Base-by-base conservation (phyloP, 2,797 vertebrate genomes). In the Otolemur crassicaudatus region DNA sequence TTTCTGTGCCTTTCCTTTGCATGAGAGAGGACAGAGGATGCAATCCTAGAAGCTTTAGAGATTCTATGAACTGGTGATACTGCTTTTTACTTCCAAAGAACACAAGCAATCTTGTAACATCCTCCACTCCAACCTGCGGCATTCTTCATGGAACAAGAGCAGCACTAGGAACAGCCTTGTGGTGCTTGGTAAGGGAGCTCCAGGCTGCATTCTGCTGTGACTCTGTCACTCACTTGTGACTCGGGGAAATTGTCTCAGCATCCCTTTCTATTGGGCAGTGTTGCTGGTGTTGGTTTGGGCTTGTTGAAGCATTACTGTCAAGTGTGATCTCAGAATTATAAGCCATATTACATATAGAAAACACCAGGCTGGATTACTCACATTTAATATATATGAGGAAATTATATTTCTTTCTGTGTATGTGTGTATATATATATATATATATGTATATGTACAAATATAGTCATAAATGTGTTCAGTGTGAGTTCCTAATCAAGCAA, bases 401-500 rank as follows among this genome's bases (percentile, higher is more conserved):
- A 53, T 53, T 16, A 5, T 53, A 53, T 53, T 13, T 49, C 49
- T 49, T 49, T 40, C 34, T 37, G 5, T 31, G 10, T 40, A 13
- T 63, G 20, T 82, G 0, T 58, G 17, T 49, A 6, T 77, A 29
- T 56, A 23, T 73, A 37, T 34, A 49, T 31, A 58, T 25, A 49
- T 61, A 25, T 53, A 53, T 63, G 14, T 56, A 84, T 14, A 12
- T 58, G 13, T 14, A 25, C 17, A 27, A 46, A 46, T 61, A 34
- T 56, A 43, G 13, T 37, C 8, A 3, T 80, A 80, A 23, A 37
- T 14, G 5, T 27, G 61, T 86, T 90, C 77, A 69, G 27, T 93
- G 7, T 92, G 91, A 69, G 63, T 87, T 73, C 75, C 91, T 91
- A 81, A 90, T 69, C 56, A 79, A 29, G 94, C 37, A 67, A 79